Evolutionary conservation across 2,113 vertebrate species (phyloP), one percentile per base, ranked within the genome.

Genomic region (Melanerpes aurifrons): DNA sequence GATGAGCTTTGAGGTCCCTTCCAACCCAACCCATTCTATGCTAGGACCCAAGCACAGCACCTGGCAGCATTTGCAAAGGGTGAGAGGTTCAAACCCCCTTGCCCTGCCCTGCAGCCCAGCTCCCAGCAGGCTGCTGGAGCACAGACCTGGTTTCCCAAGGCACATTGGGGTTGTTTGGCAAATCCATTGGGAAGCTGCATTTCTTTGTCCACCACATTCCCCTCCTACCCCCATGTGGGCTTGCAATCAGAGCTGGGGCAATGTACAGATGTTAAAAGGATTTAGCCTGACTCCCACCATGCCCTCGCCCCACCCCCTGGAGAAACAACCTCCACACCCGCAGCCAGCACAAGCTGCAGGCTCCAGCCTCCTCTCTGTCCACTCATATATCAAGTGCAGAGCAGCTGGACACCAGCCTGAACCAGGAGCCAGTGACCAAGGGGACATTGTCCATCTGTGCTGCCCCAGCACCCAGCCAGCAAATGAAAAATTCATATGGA

Each of bases 331-430:
- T 20, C 92, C 26, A 69, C 21, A 29, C 31, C 29, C 47, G 59
- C 7, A 16, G 54, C 45, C 68, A 7, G 50, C 4, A 43, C 2
- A 9, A 82, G 89, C 75, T 6, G 1, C 12, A 54, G 87, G 82
- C 84, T 90, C 81, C 50, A 7, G 45, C 10, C 5, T 12, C 93
- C 50, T 15, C 82, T 78, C 86, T 7, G 93, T 64, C 96, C 91
- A 50, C 95, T 96, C 96, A 76, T 97, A 94, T 91, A 97, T 98
- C 98, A 98, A 97, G 97, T 82, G 92, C 95, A 83, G 96, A 97
- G 96, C 97, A 97, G 97, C 97, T 97, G 98, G 97, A 95, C 95
- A 96, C 90, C 96, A 93, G 95, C 77, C 37, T 32, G 31, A 53
- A 45, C 69, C 50, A 6, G 83, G 92, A 95, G 50, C 50, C 50